Percentiles rank a stretch among this genome's conserved stretches.
Conservation (phyloP, 2,113 vertebrate genomes). For the Regulus satrapa region DNA sequence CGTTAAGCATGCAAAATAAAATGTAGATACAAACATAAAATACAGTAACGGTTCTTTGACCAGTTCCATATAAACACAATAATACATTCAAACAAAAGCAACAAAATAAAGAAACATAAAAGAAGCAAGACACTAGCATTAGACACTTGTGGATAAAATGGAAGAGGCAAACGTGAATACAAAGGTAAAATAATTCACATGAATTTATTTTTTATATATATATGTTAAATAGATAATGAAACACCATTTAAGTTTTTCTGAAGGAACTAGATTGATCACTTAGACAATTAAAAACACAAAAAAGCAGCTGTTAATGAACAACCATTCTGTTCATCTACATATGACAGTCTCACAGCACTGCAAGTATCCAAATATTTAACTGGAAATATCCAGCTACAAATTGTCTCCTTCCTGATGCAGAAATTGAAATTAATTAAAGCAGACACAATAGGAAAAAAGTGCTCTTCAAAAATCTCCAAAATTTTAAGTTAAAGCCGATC, state of each 20-base stretch:
- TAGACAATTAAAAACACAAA: not conserved
- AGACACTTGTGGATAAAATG: constrained; percentile 71
- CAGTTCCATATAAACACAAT: constrained; percentile 78
- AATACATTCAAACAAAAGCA: constrained; percentile 76
- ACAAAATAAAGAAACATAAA: constrained; percentile 74
- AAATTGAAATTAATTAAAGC: not conserved
- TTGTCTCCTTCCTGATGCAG: not conserved
- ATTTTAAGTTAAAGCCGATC: not conserved
- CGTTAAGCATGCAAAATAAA: constrained; percentile 99
- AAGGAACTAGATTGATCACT: not conserved
- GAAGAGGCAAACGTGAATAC: constrained; percentile 69
- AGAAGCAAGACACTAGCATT: constrained; percentile 73
- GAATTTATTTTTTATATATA: not conserved
- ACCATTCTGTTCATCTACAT: not conserved
- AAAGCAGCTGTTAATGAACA: not conserved
- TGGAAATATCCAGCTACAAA: not conserved
- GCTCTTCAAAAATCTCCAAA: not conserved
- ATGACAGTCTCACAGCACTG: not conserved
- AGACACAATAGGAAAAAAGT: not conserved
- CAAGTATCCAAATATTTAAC: not conserved
- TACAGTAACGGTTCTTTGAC: constrained; percentile 83
- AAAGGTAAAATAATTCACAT: not conserved
- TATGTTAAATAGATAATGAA: not conserved
- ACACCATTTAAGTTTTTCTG: not conserved
- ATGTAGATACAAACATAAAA: constrained; percentile 93